Percentiles rank a stretch among this genome's conserved stretches.
Conservation (phyloP, 2,888 invertebrate species). For the Mythimna albipuncta region DNA sequence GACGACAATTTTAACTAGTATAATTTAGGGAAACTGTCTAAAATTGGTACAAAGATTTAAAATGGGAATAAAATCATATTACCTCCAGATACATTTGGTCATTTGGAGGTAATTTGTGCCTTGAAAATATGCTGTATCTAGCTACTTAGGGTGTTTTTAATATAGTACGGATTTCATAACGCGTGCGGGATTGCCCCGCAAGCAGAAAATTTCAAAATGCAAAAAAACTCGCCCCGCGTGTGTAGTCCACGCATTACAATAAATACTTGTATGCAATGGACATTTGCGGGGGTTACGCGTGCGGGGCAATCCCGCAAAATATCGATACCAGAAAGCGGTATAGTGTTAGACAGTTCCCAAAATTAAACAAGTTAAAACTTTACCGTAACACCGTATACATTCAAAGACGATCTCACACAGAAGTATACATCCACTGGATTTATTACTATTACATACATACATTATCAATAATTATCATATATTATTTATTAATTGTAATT, state of each 20-base stretch:
- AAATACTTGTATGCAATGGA: too few species aligned
- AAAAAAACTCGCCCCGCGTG: too few species aligned
- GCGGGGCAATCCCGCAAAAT: background rate
- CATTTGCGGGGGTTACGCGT: too few species aligned
- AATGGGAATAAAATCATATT: background rate
- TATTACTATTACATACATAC: conserved; percentile 27
- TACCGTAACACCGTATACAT: conserved; percentile 29
- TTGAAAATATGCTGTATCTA: background rate
- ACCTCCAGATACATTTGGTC: background rate
- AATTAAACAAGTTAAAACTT: conserved; percentile 18
- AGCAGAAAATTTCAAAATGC: too few species aligned
- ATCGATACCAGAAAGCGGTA: background rate
- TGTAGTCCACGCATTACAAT: too few species aligned
- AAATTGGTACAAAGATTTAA: background rate
- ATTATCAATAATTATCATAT: conserved; percentile 30
- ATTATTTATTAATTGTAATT: conserved; percentile 40
- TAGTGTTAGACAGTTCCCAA: background rate
- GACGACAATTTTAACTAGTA: background rate
- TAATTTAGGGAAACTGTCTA: background rate
- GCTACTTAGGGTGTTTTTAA: too few species aligned
- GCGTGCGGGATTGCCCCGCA: too few species aligned
- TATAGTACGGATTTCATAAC: too few species aligned
- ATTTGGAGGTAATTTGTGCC: too few species aligned
- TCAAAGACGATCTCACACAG: conserved; percentile 44
- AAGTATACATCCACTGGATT: conserved; percentile 50